Percentiles rank a stretch among this genome's conserved stretches.
phyloP scores from a whole-genome alignment of 53 echinoderm and acorn worm species.

The Holothuria leucospilota region DNA sequence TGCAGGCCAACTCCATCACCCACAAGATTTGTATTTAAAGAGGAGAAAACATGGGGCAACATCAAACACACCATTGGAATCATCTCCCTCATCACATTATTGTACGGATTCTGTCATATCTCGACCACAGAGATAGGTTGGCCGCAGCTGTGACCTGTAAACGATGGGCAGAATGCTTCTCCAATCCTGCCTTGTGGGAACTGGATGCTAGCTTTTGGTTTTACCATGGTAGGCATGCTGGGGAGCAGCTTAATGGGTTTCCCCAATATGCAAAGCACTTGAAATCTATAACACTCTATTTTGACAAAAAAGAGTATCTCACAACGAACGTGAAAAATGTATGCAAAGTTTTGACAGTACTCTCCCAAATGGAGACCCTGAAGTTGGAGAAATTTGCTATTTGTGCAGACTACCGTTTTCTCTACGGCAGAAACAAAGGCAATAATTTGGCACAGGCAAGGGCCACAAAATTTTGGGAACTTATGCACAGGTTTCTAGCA shows the following conservation, averaged over 20 bases:
- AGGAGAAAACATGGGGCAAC: slow-evolving; percentile 20
- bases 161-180: slow-evolving; percentile 80
- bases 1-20: too few relatives aligned
- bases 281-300: slow-evolving; percentile 66
- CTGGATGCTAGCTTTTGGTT: slow-evolving; percentile 74
- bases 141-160: slow-evolving; percentile 76
- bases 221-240: slow-evolving; percentile 57
- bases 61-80: slow-evolving; percentile 69
- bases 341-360: slow-evolving; percentile 72
- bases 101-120: slow-evolving; percentile 72
- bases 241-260: slow-evolving; percentile 74
- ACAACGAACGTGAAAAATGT: slow-evolving; percentile 77
- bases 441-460: slow-evolving; percentile 37
- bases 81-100: slow-evolving; percentile 88
- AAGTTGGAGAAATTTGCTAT: slow-evolving; percentile 48
- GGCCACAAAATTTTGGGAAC: slow-evolving; percentile 64
- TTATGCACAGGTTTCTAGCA: slow-evolving; percentile 85
- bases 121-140: slow-evolving; percentile 68
- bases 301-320: slow-evolving; percentile 71
- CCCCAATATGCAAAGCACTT: slow-evolving; percentile 80
- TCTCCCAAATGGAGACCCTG: slow-evolving; percentile 54
- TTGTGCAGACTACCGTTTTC: slow-evolving; percentile 45
- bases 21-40: too few relatives aligned
- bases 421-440: slow-evolving; percentile 46
- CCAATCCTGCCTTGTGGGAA: slow-evolving; percentile 80